Conservation (phyloP, 2,113 vertebrate genomes). For the Raja brachyura region DNA sequence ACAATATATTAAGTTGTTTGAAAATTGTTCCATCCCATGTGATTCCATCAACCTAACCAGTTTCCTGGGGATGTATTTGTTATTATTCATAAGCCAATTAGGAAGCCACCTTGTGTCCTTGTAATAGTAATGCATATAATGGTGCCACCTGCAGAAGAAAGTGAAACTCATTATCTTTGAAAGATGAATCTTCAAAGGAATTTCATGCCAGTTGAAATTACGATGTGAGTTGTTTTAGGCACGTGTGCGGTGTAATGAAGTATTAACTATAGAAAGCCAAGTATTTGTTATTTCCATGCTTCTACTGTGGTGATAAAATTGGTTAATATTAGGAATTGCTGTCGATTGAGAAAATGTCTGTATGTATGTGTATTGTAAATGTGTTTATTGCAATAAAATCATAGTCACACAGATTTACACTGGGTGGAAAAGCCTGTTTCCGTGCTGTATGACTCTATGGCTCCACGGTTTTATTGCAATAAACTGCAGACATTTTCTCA, state of each 20-base stretch:
- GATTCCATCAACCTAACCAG: not conserved
- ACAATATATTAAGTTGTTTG: not conserved
- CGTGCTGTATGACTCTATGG: no score
- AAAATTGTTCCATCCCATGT: not conserved
- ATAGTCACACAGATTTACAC: no score
- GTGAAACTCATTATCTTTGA: slow-evolving; percentile 5
- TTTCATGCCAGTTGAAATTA: slow-evolving; percentile 17
- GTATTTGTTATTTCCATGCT: not conserved
- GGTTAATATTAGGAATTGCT: not conserved
- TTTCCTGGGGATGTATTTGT: slow-evolving; percentile 4
- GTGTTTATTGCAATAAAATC: not conserved
- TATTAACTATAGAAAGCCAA: not conserved
- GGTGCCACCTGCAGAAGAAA: slow-evolving; percentile 9
- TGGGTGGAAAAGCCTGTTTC: no score
- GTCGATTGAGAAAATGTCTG: not conserved
- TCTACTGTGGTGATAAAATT: not conserved
- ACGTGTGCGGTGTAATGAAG: not conserved
- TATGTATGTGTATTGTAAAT: no score
- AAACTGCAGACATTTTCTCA: not conserved
- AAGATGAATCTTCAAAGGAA: slow-evolving; percentile 24
- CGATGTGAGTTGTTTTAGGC: not conserved
- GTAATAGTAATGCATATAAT: slow-evolving; percentile 12
- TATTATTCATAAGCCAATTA: slow-evolving; percentile 25
- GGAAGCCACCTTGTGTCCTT: not conserved
- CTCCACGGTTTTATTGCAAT: not conserved